These are phyloP conservation scores for Metacarcinus magister DNA, from an alignment of 2,888 invertebrate genomes.

Conservation along the genomic window DNA sequence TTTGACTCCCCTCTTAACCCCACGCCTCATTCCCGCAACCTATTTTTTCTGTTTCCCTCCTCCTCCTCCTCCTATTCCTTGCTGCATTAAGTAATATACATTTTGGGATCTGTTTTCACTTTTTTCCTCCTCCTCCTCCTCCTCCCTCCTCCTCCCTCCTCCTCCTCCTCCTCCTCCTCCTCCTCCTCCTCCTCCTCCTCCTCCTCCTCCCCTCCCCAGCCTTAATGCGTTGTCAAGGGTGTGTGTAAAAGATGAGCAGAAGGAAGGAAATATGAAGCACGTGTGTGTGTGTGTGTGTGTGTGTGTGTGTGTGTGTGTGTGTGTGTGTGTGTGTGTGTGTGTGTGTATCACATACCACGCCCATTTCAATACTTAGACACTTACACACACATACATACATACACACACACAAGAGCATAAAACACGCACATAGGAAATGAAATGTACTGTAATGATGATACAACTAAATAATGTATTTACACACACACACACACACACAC, in stretches of 20 bases:
- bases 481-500: too few species aligned
- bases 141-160: not conserved
- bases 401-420: not conserved
- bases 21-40: not conserved
- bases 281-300: constrained; percentile 66
- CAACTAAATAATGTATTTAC: too few species aligned
- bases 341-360: not conserved
- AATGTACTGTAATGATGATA: too few species aligned
- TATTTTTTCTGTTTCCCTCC: not conserved
- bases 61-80: constrained; percentile 53
- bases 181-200: constrained; percentile 26
- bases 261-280: not conserved
- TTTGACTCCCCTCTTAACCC: not conserved
- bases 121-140: not conserved
- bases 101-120: constrained; percentile 44
- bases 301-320: constrained; percentile 55
- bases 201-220: not conserved
- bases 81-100: not conserved
- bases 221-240: not conserved
- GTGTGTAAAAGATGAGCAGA: not conserved
- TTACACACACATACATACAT: not conserved
- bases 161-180: constrained; percentile 22
- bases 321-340: constrained; percentile 6
- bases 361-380: not conserved
- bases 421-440: too few species aligned